These are phyloP conservation scores for Orussus abietinus DNA, from an alignment of 1,140 invertebrate species.

Conservation along the genomic window DNA sequence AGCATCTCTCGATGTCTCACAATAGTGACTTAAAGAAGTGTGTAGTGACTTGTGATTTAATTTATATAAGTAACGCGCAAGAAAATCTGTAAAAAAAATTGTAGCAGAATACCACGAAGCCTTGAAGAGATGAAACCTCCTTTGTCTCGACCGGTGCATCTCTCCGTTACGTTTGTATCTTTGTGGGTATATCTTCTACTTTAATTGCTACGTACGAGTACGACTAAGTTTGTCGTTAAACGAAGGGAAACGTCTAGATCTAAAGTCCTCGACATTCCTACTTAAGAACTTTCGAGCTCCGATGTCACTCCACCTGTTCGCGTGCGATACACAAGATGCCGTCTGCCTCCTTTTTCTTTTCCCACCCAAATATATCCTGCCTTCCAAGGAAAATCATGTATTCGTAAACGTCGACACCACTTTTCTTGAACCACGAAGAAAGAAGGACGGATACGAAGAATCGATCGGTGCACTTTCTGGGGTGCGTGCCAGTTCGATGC, in stretches of 20 bases:
- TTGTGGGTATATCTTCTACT: conserved; percentile 10
- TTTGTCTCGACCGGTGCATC: conserved; percentile 13
- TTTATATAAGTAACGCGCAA: conserved; percentile 39
- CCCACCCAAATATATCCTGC: too few species aligned
- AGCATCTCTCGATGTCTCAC: conserved; percentile 35
- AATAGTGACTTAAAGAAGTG: conserved; percentile 35
- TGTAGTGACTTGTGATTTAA: conserved; percentile 41
- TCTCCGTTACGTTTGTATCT: conserved; percentile 14
- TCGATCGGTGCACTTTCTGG: conserved; percentile 41
- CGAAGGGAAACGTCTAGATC: conserved; percentile 32
- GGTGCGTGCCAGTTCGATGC: conserved; percentile 29
- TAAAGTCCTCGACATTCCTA: conserved; percentile 38
- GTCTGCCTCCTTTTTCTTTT: conserved; percentile 59
- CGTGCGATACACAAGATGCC: conserved; percentile 53
- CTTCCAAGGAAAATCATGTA: conserved; percentile 27
- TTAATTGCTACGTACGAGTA: conserved; percentile 9
- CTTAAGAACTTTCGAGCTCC: conserved; percentile 19
- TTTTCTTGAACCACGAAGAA: conserved; percentile 40
- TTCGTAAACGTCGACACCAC: conserved; percentile 42
- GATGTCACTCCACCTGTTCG: conserved; percentile 6
- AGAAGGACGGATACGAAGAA: conserved; percentile 32
- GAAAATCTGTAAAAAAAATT: conserved; percentile 17
- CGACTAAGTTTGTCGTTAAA: conserved; percentile 14
- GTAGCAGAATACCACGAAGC: conserved; percentile 18
- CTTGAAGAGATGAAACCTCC: conserved; percentile 18